Base-by-base conservation (phyloP, 1,140 invertebrate species). In the Zelostemma sp. region DNA sequence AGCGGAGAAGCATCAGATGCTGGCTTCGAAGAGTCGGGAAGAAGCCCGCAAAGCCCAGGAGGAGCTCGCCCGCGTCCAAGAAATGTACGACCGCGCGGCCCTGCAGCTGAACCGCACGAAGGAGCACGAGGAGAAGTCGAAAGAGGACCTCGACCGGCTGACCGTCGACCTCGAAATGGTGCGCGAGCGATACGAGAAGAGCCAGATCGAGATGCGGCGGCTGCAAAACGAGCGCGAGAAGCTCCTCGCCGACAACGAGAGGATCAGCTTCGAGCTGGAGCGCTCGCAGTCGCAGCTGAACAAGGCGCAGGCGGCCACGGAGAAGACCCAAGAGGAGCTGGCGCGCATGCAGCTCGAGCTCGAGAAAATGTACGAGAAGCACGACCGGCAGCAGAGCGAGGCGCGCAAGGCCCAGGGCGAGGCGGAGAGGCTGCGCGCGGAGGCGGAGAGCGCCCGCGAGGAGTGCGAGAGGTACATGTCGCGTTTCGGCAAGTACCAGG, bases 281-380 rank as follows among this genome's bases (percentile, higher is more conserved):
- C 83, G 93, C 43, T 90, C 93, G 0, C 93, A 95, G 78, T 90
- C 91, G 41, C 94, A 96, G 79, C 89, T 91, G 69, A 90, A 89
- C 57, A 96, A 97, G 85, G 90, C 92, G 0, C 93, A 94, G 76
- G 90, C 90, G 4, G 90, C 90, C 8, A 91, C 95, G 51, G 95
- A 96, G 74, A 96, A 96, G 73, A 91, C 91, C 54, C 94, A 96
- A 78, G 95, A 96, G 80, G 95, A 97, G 82, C 88, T 95, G 41
- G 91, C 93, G 0, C 88, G 94, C 73, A 89, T 95, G 75, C 93
- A 94, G 76, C 88, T 95, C 17, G 95, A 97, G 82, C 86, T 95
- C 9, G 95, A 97, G 78, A 96, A 95, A 79, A 91, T 95, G 86
- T 93, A 94, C 70, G 95, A 96, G 71, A 95, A 95, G 74, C 92